Conservation (phyloP, 2,888 invertebrate species). For the Cepaea hortensis region DNA sequence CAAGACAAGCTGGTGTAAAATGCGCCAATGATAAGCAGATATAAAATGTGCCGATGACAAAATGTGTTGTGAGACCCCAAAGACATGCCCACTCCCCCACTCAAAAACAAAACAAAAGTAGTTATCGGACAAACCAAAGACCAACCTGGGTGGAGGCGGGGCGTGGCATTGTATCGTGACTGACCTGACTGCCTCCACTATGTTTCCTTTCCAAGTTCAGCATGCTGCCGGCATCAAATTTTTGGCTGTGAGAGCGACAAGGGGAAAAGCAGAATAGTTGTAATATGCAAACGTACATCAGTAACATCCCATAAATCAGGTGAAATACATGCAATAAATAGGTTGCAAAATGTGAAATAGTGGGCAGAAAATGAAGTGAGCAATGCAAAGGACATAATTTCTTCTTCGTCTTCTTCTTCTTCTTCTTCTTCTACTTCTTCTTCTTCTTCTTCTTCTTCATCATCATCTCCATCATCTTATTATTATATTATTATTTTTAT, state of each 20-base stretch:
- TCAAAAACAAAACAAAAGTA: background rate
- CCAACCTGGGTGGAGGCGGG: constrained; percentile 53
- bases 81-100: background rate
- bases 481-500: too few relatives aligned
- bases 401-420: background rate
- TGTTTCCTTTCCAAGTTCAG: constrained; percentile 51
- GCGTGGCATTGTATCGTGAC: constrained; percentile 46
- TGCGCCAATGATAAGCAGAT: background rate
- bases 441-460: too few relatives aligned
- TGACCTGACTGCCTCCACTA: constrained; percentile 51
- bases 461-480: too few relatives aligned
- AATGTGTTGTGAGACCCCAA: background rate
- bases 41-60: background rate
- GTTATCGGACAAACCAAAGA: constrained; percentile 24
- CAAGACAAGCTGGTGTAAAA: background rate
- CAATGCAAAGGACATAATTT: background rate
- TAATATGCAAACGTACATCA: background rate
- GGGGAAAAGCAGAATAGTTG: background rate
- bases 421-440: too few relatives aligned
- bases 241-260: background rate
- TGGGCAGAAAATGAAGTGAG: too few relatives aligned
- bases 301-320: background rate
- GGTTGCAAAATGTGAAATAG: too few relatives aligned
- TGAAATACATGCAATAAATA: background rate
- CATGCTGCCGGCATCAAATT: constrained; percentile 36